Base-by-base conservation (phyloP, 2,888 invertebrate species). In the Philopedon plagiatum region DNA sequence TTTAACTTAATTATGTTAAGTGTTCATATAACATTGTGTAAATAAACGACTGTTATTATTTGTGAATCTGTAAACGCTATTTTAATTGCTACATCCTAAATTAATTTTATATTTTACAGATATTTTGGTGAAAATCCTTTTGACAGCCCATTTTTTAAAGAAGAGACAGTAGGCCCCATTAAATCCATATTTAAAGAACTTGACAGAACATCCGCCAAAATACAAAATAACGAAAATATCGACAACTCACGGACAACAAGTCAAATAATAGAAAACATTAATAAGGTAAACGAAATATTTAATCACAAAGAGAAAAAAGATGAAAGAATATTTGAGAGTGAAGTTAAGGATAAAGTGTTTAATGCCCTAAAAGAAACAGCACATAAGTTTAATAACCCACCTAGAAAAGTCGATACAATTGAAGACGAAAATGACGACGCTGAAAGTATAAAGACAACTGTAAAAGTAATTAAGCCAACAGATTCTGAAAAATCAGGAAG, bases 61-160 rank as follows among this genome's bases (percentile, higher is more conserved):
- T n/a, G n/a, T n/a, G n/a, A n/a, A n/a, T n/a, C n/a, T n/a, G n/a
- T n/a, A n/a, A n/a, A n/a, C n/a, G n/a, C n/a, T n/a, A n/a, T n/a
- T n/a, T n/a, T n/a, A n/a, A n/a, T n/a, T n/a, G n/a, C n/a, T 41
- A 15, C 13, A 34, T 64, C 11, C 29, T 18, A 56, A 56, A 11
- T n/a, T 64, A 54, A 11, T 41, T 4, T 46, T 66, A 44, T 32
- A 32, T 34, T 18, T 65, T 71, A 8, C 0, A 92, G 92, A 85
- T 93, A 91, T 82, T 94, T 94, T 81, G 94, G 93, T 0, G 87
- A 88, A 71, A 89, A 93, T 82, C 94, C 94, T 0, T 83, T 94
- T 64, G 93, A 93, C 77, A 93, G 90, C 85, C 93, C 93, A 0
- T 87, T 94, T 76, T 94, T 94, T 78, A 84, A 86, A 69, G 90